Percentiles rank a stretch among this genome's conserved stretches.
phyloP scores from a whole-genome alignment of 2,113 vertebrate genomes.

The Donacobius atricapilla region DNA sequence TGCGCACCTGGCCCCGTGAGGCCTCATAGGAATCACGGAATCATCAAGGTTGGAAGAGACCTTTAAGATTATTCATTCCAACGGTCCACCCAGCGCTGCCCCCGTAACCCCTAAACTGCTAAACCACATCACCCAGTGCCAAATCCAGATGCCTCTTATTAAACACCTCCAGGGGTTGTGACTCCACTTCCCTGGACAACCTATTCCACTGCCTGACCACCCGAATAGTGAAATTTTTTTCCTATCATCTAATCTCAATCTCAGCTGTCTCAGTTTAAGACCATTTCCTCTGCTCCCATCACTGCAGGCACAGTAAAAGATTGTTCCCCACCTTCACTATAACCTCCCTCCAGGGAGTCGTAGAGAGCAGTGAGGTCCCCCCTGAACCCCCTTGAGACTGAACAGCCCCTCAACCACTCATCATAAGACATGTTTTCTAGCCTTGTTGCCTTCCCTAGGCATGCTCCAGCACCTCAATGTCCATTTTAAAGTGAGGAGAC shows the following conservation, averaged over 20 bases:
- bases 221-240: fast-evolving
- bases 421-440: neutral
- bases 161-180: too few species aligned
- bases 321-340: neutral
- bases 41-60: neutral
- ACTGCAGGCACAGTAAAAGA: neutral
- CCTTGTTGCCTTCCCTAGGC: neutral
- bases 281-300: neutral
- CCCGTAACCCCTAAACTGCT: neutral
- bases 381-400: neutral
- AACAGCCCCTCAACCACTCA: neutral
- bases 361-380: neutral
- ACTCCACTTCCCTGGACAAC: neutral
- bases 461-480: neutral
- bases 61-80: neutral
- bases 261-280: neutral
- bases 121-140: neutral
- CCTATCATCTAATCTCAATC: neutral
- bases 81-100: neutral
- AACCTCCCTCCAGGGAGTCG: neutral
- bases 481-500: neutral
- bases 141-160: neutral
- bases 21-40: neutral
- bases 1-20: neutral
- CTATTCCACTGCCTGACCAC: neutral